A percentile compares a stretch with the other conserved stretches of the same genome.
Conservation (phyloP, 92 coral and sea anemone genomes). For the Desmophyllum pertusum region DNA sequence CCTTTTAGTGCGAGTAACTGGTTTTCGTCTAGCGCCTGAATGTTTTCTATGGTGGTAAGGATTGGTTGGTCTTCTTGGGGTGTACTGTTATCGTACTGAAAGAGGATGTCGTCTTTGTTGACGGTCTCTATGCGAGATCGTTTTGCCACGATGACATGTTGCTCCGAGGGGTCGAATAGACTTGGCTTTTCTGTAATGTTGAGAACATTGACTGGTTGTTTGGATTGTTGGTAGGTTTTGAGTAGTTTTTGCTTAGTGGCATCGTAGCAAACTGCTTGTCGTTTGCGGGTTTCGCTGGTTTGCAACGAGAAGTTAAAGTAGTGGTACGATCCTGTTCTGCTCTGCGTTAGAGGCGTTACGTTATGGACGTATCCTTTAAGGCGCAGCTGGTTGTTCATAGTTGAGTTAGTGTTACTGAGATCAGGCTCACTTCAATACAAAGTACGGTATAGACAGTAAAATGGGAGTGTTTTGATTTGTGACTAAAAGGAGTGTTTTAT, state of each 20-base stretch:
- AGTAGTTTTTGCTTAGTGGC: conserved; percentile 1
- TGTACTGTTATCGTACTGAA: conserved; percentile 15
- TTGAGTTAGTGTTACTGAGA: too few relatives aligned
- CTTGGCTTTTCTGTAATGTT: conserved; percentile 43
- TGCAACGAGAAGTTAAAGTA: conserved; percentile 47
- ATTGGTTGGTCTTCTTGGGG: neutral
- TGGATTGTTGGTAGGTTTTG: conserved; percentile 23
- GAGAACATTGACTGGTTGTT: conserved; percentile 29
- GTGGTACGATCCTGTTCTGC: conserved; percentile 28
- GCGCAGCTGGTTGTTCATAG: neutral
- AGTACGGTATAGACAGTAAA: too few relatives aligned
- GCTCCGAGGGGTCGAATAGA: conserved; percentile 7
- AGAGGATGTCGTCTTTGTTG: conserved; percentile 18
- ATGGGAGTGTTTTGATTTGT: neutral
- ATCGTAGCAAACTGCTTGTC: conserved; percentile 51
- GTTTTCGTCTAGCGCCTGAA: neutral
- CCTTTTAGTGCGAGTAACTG: conserved; percentile 32
- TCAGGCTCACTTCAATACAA: too few relatives aligned
- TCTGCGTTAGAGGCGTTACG: conserved; percentile 15
- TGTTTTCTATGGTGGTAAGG: conserved; percentile 16
- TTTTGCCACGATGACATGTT: conserved; percentile 34
- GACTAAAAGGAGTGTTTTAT: neutral
- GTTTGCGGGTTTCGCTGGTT: conserved; percentile 16
- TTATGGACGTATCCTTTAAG: conserved; percentile 30
- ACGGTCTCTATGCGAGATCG: conserved; percentile 39